Conservation (phyloP, 2,888 invertebrate genomes). For the Andrena praecox region DNA sequence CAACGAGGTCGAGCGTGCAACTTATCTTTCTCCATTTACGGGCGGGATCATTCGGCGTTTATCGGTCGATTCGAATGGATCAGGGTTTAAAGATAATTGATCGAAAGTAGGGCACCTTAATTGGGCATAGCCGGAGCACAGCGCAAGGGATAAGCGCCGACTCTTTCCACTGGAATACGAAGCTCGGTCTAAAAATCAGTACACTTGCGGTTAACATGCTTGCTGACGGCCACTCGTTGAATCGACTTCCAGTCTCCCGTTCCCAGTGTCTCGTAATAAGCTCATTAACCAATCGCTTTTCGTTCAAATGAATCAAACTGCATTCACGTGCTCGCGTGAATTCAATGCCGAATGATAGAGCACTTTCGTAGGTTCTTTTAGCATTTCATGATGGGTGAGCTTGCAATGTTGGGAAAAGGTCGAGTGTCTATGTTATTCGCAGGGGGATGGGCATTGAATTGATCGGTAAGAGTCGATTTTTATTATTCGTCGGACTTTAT, state of each 20-base stretch:
- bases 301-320: neutral
- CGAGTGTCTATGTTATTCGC: too few species aligned
- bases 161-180: conserved; percentile 10
- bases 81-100: conserved; percentile 60
- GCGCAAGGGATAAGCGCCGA: conserved; percentile 18
- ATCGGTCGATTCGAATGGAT: conserved; percentile 51
- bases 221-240: neutral
- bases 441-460: neutral
- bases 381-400: neutral
- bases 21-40: conserved; percentile 42
- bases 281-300: neutral
- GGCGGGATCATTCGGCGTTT: conserved; percentile 31
- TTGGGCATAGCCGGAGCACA: conserved; percentile 48
- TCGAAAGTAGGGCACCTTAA: conserved; percentile 64
- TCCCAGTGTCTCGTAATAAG: neutral
- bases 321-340: neutral
- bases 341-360: neutral
- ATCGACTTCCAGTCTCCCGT: neutral
- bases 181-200: neutral
- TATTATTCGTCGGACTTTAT: neutral
- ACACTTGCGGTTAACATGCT: neutral
- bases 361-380: neutral
- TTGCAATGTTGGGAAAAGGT: neutral
- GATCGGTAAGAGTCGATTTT: neutral
- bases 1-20: conserved; percentile 20